Evolutionary conservation across 2,888 invertebrate species (phyloP).

Genomic region (Orthosia gothica): DNA sequence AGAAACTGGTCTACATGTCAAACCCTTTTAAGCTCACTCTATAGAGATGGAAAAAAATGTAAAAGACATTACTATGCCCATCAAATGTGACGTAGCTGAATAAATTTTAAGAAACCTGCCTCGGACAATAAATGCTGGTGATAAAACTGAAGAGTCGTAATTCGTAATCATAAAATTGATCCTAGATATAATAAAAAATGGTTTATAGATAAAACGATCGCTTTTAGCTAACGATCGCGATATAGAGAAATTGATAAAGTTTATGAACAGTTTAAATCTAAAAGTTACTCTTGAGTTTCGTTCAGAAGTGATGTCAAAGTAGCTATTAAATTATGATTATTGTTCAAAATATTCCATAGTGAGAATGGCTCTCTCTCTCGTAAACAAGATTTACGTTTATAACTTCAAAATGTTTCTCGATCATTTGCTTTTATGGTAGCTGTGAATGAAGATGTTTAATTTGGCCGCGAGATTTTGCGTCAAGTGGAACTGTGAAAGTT

Average conservation of each 20-base stretch:
- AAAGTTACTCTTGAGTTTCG: neutral
- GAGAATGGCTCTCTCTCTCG: constrained; percentile 54
- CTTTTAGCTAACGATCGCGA: constrained; percentile 57
- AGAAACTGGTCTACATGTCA: constrained; percentile 38
- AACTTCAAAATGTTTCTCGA: constrained; percentile 55
- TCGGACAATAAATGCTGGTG: constrained; percentile 55
- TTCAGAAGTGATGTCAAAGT: constrained; percentile 10
- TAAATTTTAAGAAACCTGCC: constrained; percentile 45
- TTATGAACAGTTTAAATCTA: constrained; percentile 27
- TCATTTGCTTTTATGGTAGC: constrained; percentile 69
- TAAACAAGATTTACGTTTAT: constrained; percentile 64
- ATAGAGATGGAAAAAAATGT: constrained; percentile 28
- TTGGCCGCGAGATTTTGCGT: constrained; percentile 41
- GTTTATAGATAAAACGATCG: constrained; percentile 51
- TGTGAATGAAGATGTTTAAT: constrained; percentile 68
- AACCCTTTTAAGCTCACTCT: constrained; percentile 18
- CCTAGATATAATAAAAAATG: constrained; percentile 63
- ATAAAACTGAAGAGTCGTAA: constrained; percentile 63
- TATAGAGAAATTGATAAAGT: constrained; percentile 32
- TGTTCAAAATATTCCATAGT: constrained; percentile 51
- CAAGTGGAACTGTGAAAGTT: constrained; percentile 29
- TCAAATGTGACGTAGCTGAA: constrained; percentile 54
- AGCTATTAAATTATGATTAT: constrained; percentile 26
- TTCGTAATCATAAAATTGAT: constrained; percentile 66
- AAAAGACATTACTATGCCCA: constrained; percentile 46